Evolutionary conservation across 1,140 invertebrate species (phyloP).

Genomic region (Panulirus ornatus): DNA sequence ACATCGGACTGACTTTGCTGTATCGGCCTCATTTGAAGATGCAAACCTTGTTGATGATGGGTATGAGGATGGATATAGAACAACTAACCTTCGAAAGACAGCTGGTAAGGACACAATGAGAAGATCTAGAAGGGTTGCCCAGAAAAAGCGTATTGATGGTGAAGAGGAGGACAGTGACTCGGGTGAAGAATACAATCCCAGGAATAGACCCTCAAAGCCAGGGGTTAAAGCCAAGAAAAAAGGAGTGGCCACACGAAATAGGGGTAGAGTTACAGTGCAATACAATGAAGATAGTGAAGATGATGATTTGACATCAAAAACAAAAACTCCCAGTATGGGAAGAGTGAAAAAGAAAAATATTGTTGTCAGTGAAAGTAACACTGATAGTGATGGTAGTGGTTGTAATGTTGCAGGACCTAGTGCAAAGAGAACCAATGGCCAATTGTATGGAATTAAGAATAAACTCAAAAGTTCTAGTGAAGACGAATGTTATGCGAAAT

Average conservation of each 20-base stretch:
- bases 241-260: slow-evolving; percentile 48
- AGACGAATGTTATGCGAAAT: slow-evolving; percentile 78
- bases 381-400: slow-evolving; percentile 42
- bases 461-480: slow-evolving; percentile 69
- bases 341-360: slow-evolving; percentile 67
- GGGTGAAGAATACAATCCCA: slow-evolving; percentile 73
- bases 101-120: slow-evolving; percentile 49
- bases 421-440: slow-evolving; percentile 75
- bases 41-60: slow-evolving; percentile 78
- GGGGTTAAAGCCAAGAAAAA: slow-evolving; percentile 51
- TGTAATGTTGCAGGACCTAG: slow-evolving; percentile 21
- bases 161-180: slow-evolving; percentile 70
- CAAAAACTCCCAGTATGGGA: slow-evolving; percentile 28
- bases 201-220: slow-evolving; percentile 47
- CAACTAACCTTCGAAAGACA: slow-evolving; percentile 29
- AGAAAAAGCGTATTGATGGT: slow-evolving; percentile 49
- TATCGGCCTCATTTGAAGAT: slow-evolving; percentile 72
- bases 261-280: slow-evolving; percentile 61
- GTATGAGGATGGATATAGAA: slow-evolving; percentile 75
- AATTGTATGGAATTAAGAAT: slow-evolving; percentile 61
- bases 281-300: slow-evolving; percentile 63
- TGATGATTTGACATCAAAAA: slow-evolving; percentile 26
- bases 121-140: slow-evolving; percentile 69
- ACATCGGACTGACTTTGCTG: slow-evolving; percentile 5
- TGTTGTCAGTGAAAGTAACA: slow-evolving; percentile 32